Conservation (phyloP, 2,888 invertebrate species). For the Heteropelma amictum region DNA sequence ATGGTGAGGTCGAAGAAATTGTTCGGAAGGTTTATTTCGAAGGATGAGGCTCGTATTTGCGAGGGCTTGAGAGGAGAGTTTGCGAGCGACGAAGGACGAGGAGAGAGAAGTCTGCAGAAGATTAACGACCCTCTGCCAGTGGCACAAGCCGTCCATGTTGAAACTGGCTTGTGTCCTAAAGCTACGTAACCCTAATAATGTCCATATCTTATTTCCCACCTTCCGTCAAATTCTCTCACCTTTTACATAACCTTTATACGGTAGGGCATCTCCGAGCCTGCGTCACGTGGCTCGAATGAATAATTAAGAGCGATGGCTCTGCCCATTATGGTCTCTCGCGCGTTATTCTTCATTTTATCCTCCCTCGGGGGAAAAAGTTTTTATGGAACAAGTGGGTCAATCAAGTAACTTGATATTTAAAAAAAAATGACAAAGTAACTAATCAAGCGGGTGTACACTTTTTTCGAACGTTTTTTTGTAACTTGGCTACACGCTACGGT, state of each 20-base stretch:
- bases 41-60: constrained; percentile 1
- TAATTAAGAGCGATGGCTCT: constrained; percentile 67
- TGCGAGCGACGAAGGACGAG: constrained; percentile 16
- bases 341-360: constrained; percentile 40
- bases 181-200: constrained; percentile 56
- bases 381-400: not conserved
- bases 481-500: too few relatives aligned
- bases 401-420: not conserved
- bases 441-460: too few relatives aligned
- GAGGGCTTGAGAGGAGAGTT: constrained; percentile 7
- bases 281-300: constrained; percentile 63
- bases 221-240: constrained; percentile 23
- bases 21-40: constrained; percentile 18
- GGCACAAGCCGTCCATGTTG: constrained; percentile 56
- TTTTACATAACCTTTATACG: constrained; percentile 16
- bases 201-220: constrained; percentile 62
- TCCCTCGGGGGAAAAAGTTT: not conserved
- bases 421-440: too few relatives aligned
- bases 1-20: constrained; percentile 24
- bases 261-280: constrained; percentile 39
- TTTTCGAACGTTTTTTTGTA: too few relatives aligned
- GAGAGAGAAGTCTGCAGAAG: constrained; percentile 66
- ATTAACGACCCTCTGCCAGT: constrained; percentile 69
- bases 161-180: constrained; percentile 59
- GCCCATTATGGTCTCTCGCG: constrained; percentile 60